Conservation (phyloP, 2,113 vertebrate species). For the Calyptomena viridis region DNA sequence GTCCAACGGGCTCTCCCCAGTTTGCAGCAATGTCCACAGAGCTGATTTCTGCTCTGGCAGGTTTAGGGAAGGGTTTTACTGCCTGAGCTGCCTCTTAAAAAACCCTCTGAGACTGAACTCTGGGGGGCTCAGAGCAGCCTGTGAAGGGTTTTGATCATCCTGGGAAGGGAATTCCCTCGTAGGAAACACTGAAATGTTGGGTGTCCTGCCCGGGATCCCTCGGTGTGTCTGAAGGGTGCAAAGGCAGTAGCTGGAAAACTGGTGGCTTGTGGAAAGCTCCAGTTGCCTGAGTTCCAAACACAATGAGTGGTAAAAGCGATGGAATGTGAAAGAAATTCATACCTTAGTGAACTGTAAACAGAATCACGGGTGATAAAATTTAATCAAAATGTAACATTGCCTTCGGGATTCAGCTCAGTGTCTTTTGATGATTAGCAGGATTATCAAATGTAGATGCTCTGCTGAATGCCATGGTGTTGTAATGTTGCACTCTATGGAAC, state of each 20-base stretch:
- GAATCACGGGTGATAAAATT: slow-evolving; percentile 48
- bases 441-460: slow-evolving; percentile 39
- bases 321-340: slow-evolving; percentile 64
- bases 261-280: slow-evolving; percentile 10
- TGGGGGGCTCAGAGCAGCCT: background rate
- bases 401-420: slow-evolving; percentile 30
- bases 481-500: background rate
- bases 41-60: background rate
- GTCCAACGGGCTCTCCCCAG: background rate
- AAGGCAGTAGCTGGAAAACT: slow-evolving; percentile 22
- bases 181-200: background rate
- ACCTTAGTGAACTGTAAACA: slow-evolving; percentile 54
- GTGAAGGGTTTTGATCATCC: rapidly evolving
- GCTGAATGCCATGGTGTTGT: slow-evolving; percentile 37
- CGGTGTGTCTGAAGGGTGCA: background rate
- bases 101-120: background rate
- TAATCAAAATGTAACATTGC: slow-evolving; percentile 58
- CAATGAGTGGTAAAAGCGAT: slow-evolving; percentile 23
- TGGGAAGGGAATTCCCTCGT: no score
- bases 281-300: slow-evolving; percentile 54
- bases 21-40: background rate
- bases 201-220: background rate
- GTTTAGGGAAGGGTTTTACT: rapidly evolving
- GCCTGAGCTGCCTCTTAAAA: background rate
- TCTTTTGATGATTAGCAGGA: slow-evolving; percentile 44